Percentiles rank a stretch among this genome's conserved stretches.
Conservation (phyloP, 2,113 vertebrate genomes). For the Proterorhinus semilunaris region DNA sequence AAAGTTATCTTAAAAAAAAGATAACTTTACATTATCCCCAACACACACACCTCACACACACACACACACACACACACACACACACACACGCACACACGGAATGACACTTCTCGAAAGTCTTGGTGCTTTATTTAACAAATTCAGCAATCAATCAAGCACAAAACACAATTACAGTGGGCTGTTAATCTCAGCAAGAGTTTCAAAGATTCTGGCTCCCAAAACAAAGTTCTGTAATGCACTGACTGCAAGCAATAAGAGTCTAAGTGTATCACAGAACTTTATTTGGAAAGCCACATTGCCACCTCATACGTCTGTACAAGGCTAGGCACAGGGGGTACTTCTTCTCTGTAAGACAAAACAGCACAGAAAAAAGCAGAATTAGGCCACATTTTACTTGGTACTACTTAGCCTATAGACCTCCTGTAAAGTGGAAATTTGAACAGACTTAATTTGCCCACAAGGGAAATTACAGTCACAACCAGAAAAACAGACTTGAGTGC, state of each 20-base stretch:
- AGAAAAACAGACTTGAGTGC: slow-evolving; percentile 9
- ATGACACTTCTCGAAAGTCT: background rate
- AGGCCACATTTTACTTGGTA: too few relatives aligned
- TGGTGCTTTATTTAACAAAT: slow-evolving; percentile 54
- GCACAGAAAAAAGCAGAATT: slow-evolving; percentile 27
- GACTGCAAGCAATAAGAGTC: slow-evolving; percentile 81
- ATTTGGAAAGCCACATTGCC: slow-evolving; percentile 80
- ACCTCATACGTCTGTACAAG: slow-evolving; percentile 66
- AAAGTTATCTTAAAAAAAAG: too few relatives aligned
- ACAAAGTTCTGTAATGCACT: slow-evolving; percentile 88
- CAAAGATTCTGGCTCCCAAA: slow-evolving; percentile 76
- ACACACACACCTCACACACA: too few relatives aligned
- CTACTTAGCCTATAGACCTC: background rate
- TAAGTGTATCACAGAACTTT: slow-evolving; percentile 86
- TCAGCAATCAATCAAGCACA: slow-evolving; percentile 31
- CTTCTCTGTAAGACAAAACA: slow-evolving; percentile 59
- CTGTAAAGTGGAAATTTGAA: background rate
- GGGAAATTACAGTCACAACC: background rate
- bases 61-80: too few relatives aligned
- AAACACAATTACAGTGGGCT: background rate
- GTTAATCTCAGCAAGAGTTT: slow-evolving; percentile 50
- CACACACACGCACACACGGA: too few relatives aligned
- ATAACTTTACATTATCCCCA: too few relatives aligned
- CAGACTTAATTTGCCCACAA: background rate
- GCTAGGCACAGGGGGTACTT: slow-evolving; percentile 54